A percentile compares a stretch with the other conserved stretches of the same genome.
Conservation (phyloP, 2,888 invertebrate genomes). For the Drosophila suboccidentalis region DNA sequence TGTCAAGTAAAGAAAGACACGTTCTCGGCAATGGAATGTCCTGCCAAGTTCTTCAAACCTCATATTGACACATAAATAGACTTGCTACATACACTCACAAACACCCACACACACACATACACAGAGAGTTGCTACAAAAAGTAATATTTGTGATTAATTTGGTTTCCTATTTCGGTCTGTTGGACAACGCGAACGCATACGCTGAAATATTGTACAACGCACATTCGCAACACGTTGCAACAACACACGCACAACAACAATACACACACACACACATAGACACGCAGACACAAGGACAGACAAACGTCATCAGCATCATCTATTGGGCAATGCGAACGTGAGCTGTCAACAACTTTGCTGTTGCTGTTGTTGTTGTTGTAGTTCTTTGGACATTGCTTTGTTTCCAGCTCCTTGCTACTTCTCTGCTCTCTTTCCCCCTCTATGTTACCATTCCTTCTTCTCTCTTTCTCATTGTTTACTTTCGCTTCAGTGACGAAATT, state of each 20-base stretch:
- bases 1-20: constrained; percentile 70
- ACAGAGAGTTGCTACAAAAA: constrained; percentile 39
- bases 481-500: constrained; percentile 71
- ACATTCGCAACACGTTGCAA: constrained; percentile 26
- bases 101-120: constrained; percentile 18
- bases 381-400: constrained; percentile 30
- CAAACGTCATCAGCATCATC: constrained; percentile 63
- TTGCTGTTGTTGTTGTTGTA: constrained; percentile 39
- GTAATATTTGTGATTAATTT: constrained; percentile 80
- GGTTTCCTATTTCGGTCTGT: constrained; percentile 69
- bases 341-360: constrained; percentile 76
- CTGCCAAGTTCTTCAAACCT: constrained; percentile 20
- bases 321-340: constrained; percentile 71
- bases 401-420: not conserved
- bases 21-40: constrained; percentile 35
- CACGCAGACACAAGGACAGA: constrained; percentile 4
- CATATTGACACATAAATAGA: constrained; percentile 48
- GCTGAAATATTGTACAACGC: constrained; percentile 43
- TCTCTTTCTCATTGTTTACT: constrained; percentile 55
- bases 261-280: not conserved
- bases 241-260: constrained; percentile 22
- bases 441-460: not conserved
- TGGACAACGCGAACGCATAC: constrained; percentile 64
- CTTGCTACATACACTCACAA: constrained; percentile 26
- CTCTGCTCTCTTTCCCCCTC: not conserved